These are phyloP conservation scores for Cabera pusaria DNA, from an alignment of 2,888 invertebrate genomes.

Conservation along the genomic window DNA sequence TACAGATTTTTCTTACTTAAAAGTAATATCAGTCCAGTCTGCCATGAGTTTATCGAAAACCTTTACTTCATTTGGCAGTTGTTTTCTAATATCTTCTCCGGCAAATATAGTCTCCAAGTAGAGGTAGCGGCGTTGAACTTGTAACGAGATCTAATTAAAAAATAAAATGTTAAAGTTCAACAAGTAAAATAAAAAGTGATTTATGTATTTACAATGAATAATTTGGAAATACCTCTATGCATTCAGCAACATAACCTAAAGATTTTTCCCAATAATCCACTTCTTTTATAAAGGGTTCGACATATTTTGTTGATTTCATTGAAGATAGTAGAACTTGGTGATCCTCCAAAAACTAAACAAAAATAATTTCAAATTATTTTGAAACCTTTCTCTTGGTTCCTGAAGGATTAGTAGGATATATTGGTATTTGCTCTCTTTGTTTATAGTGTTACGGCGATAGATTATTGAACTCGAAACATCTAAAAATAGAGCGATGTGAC, in stretches of 20 bases:
- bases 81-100: constrained; percentile 94
- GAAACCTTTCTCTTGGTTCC: no score
- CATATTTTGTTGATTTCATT: constrained; percentile 94
- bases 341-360: constrained; percentile 87
- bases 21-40: constrained; percentile 88
- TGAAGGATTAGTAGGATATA: no score
- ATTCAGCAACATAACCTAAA: constrained; percentile 91
- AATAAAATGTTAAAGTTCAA: no score
- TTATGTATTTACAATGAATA: no score
- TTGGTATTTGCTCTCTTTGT: no score
- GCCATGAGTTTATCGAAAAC: constrained; percentile 89
- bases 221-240: constrained; percentile 85
- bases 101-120: constrained; percentile 95
- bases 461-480: no score
- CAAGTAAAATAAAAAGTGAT: no score
- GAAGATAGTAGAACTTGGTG: constrained; percentile 92
- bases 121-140: constrained; percentile 92
- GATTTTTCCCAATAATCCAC: constrained; percentile 95
- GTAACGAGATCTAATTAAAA: constrained; percentile 81
- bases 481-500: no score
- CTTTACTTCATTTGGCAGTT: constrained; percentile 89
- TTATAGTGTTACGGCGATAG: no score
- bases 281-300: constrained; percentile 92
- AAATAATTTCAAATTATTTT: no score
- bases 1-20: constrained; percentile 73